These are phyloP conservation scores for Sesia bembeciformis DNA, from an alignment of 2,888 invertebrate genomes.

Conservation along the genomic window DNA sequence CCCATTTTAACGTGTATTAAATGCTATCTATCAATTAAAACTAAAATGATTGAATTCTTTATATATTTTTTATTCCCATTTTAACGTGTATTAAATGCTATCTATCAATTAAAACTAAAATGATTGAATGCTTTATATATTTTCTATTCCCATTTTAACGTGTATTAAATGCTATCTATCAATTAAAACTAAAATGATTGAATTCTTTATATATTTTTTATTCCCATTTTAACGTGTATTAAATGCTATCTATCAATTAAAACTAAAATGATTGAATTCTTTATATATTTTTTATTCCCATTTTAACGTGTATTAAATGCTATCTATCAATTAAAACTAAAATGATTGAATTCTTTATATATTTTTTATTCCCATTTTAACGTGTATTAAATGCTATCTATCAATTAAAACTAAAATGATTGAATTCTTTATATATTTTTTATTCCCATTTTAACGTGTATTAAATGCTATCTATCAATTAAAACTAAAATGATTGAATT, in stretches of 20 bases:
- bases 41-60: background rate
- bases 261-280: background rate
- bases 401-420: slow-evolving; percentile 1
- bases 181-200: slow-evolving; percentile 1
- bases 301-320: slow-evolving; percentile 9
- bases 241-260: slow-evolving; percentile 1
- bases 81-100: slow-evolving; percentile 8
- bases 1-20: no score
- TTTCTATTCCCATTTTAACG: no score
- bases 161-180: slow-evolving; percentile 8
- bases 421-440: no score
- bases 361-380: no score
- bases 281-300: no score
- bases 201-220: no score
- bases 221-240: no score
- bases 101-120: slow-evolving; percentile 2
- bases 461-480: slow-evolving; percentile 8
- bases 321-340: slow-evolving; percentile 1
- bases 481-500: background rate
- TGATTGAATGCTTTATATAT: background rate
- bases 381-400: slow-evolving; percentile 7
- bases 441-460: no score
- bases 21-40: slow-evolving; percentile 1
- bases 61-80: no score
- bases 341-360: background rate